Base-by-base conservation (phyloP, 2,113 vertebrate genomes). In the Lethenteron camtschaticum region DNA sequence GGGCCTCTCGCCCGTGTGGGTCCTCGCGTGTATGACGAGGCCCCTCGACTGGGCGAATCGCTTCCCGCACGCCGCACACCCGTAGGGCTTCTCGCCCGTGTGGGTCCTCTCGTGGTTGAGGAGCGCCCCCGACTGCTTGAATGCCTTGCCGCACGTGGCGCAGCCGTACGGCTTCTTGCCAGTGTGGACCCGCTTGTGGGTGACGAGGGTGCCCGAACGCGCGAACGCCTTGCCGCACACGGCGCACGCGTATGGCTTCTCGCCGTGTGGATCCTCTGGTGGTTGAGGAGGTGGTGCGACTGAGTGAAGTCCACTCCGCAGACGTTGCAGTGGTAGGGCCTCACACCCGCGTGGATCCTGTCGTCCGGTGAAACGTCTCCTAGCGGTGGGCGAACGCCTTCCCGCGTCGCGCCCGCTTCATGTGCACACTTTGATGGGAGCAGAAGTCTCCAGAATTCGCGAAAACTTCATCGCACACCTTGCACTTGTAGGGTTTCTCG, bases 281-380 rank as follows among this genome's bases (percentile, higher is more conserved):
- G 83, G 14, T 78, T 78, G 75, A 77, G 81, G 14, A 83, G 78
- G 10, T 81, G 81, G 57, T 79, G 79, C 1, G 81, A 79, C 68
- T 82, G 81, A n/a, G 78, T 77, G 76, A 84, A 85, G 2, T 80
- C 78, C 9, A 81, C 82, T 8, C 78, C 76, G 56, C 83, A 83
- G 10, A 76, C 71, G 1, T 78, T 79, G 73, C 83, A 85, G 24
- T 80, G 76, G 71, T 81, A 85, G 7, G 81, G 80, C 70, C 81
- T 83, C 69, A 82, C 77, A 4, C 79, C 77, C 81, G 80, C 82
- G 73, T 85, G 83, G 0, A 79, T 82, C 18, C 80, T 75, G 74
- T 82, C 80, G 14, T 85, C 41, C 41, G 41, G 41, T 41, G 41
- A 41, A 5, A 41, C 41, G 41, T 41, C 41, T 41, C 41, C 41